Evolutionary conservation across 1,140 invertebrate species (phyloP).

Genomic region (Leptinotarsa lineolata): DNA sequence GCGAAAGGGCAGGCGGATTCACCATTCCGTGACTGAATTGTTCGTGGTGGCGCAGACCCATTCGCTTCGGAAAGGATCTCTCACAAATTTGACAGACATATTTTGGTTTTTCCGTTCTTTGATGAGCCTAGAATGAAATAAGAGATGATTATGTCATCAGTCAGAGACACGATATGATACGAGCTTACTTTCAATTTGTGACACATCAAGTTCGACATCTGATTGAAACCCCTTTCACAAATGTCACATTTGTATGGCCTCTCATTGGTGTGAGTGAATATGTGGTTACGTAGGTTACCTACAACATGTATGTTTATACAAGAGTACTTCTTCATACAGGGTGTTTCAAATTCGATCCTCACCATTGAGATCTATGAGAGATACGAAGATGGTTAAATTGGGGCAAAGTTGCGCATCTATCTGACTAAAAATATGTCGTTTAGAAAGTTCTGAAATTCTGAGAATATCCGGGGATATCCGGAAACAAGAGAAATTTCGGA

Average conservation of each 20-base stretch:
- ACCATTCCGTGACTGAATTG: conserved; percentile 61
- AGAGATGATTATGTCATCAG: too few species aligned
- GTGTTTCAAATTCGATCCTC: too few species aligned
- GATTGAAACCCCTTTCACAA: conserved; percentile 79
- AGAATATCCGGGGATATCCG: too few species aligned
- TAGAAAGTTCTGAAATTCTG: too few species aligned
- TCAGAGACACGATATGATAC: background rate
- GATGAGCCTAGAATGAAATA: conserved; percentile 55
- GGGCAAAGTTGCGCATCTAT: too few species aligned
- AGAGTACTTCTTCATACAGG: too few species aligned
- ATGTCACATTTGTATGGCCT: conserved; percentile 79
- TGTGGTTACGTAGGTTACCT: conserved; percentile 74
- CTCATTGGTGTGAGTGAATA: conserved; percentile 79
- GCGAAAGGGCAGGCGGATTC: conserved; percentile 14
- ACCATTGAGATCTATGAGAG: too few species aligned
- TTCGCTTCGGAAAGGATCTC: conserved; percentile 62
- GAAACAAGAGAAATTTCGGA: too few species aligned
- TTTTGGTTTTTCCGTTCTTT: conserved; percentile 61
- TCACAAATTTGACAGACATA: conserved; percentile 63
- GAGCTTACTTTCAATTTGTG: conserved; percentile 69
- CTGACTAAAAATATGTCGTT: too few species aligned
- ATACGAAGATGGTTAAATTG: too few species aligned
- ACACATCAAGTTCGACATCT: conserved; percentile 80
- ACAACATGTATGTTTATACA: background rate
- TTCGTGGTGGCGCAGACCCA: conserved; percentile 63